phyloP scores from a whole-genome alignment of 2,888 invertebrate species.

The Ichneumoninae sp. region DNA sequence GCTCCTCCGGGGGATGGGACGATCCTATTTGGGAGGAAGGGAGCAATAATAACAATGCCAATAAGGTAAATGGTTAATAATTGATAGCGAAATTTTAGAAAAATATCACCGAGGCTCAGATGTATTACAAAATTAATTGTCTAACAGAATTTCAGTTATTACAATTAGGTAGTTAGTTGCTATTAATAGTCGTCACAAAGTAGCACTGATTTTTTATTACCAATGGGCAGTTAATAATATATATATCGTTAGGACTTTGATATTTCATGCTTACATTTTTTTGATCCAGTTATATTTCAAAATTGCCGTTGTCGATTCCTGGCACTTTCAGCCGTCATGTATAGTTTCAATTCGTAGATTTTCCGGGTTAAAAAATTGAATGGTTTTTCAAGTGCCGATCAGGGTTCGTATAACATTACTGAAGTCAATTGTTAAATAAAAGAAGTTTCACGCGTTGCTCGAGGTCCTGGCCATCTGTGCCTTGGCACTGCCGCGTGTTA shows the following conservation, averaged over 20 bases:
- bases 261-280: no score
- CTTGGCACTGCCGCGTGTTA: constrained; percentile 68
- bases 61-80: constrained; percentile 60
- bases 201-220: neutral
- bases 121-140: neutral
- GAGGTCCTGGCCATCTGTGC: constrained; percentile 44
- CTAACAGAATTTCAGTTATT: neutral
- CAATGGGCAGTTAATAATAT: neutral
- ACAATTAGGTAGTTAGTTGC: neutral
- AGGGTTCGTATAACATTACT: neutral
- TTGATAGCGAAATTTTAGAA: neutral
- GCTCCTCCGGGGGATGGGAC: constrained; percentile 86
- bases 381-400: neutral
- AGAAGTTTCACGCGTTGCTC: constrained; percentile 42
- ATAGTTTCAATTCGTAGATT: neutral
- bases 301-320: neutral
- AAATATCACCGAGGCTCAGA: neutral
- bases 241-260: neutral
- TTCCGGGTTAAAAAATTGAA: neutral
- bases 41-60: constrained; percentile 51
- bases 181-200: neutral
- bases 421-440: neutral
- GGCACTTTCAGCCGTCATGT: neutral
- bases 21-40: constrained; percentile 87
- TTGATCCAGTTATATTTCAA: neutral